These are phyloP conservation scores for Pachydiplax longipennis DNA, from an alignment of 2,888 invertebrate species.

Conservation along the genomic window DNA sequence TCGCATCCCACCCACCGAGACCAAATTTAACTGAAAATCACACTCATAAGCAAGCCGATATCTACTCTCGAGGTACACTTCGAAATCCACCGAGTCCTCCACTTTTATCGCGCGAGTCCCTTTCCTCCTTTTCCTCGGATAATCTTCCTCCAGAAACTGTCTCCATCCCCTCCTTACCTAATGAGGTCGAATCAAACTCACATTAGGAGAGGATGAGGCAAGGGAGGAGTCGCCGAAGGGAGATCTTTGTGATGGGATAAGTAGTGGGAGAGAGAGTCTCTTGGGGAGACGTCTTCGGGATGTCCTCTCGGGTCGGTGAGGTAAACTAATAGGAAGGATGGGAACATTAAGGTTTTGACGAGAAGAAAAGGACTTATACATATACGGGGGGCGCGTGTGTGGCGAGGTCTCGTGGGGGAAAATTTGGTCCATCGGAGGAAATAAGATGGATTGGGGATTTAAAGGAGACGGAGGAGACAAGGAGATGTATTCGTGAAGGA, in stretches of 20 bases:
- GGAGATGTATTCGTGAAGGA: no score
- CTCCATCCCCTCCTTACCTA: background rate
- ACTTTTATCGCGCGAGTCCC: background rate
- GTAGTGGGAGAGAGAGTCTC: background rate
- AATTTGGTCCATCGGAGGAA: background rate
- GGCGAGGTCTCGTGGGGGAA: background rate
- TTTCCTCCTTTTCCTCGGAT: background rate
- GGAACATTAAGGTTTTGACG: background rate
- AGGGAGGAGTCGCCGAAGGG: background rate
- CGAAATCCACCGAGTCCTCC: no score
- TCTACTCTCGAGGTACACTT: no score
- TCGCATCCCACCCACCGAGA: no score
- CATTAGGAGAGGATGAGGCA: constrained; percentile 10
- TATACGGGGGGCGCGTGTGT: background rate
- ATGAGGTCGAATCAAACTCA: constrained; percentile 45
- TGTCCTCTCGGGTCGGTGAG: background rate
- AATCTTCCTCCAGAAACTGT: background rate
- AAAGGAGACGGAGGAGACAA: no score
- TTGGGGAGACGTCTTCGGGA: constrained; percentile 15
- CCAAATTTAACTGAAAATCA: no score
- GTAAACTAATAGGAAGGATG: background rate
- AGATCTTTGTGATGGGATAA: background rate
- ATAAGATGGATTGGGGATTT: background rate
- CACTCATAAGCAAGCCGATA: no score
- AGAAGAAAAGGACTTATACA: background rate